Percentiles rank a stretch among this genome's conserved stretches.
Evolutionary conservation across 2,888 invertebrate genomes (phyloP).

Genomic region (Adelphocoris suturalis): DNA sequence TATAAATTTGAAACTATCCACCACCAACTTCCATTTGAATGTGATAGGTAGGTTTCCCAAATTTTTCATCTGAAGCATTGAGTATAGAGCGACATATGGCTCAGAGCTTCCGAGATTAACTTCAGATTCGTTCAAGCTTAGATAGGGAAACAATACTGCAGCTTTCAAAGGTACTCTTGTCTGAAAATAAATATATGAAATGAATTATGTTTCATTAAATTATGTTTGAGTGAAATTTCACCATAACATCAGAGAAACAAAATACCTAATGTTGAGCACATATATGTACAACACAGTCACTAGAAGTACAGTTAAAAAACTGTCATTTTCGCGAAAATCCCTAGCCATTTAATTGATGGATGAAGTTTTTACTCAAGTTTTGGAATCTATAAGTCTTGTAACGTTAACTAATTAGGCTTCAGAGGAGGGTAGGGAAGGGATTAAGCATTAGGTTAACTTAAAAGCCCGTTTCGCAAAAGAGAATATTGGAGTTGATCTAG

Average conservation of each 20-base stretch:
- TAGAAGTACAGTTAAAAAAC: no score
- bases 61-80: slow-evolving; percentile 54
- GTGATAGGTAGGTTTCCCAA: slow-evolving; percentile 31
- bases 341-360: no score
- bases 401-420: no score
- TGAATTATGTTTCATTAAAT: background rate
- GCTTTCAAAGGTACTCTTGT: slow-evolving; percentile 56
- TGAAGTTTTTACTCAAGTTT: no score
- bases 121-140: background rate
- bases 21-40: slow-evolving; percentile 55
- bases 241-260: background rate
- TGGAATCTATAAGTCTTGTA: no score
- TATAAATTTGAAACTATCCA: slow-evolving; percentile 52
- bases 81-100: slow-evolving; percentile 50
- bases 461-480: no score
- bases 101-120: slow-evolving; percentile 54
- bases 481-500: no score
- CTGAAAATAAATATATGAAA: slow-evolving; percentile 11
- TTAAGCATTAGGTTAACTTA: no score
- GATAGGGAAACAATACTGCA: slow-evolving; percentile 61
- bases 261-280: no score
- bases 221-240: background rate
- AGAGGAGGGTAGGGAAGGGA: no score
- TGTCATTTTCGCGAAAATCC: no score
- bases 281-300: no score